Base-by-base conservation (phyloP, 2,797 vertebrate species). In the Amniataba percoides region DNA sequence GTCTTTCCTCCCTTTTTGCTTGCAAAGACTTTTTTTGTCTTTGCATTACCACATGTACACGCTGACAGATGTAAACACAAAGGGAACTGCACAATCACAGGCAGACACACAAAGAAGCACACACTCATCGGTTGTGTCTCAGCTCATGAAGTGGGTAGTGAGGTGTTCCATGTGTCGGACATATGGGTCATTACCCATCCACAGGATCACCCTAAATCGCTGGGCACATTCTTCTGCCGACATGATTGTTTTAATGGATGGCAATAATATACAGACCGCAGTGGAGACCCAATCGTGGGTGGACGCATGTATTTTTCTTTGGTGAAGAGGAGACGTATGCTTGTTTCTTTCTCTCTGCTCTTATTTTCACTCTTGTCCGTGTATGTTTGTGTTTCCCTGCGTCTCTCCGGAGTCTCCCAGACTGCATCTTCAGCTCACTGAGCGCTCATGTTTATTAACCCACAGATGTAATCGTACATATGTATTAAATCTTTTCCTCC, bases 191-290 rank as follows among this genome's bases (percentile, higher is more conserved):
- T 93, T 92, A 92, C 84, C 82, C 78, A 18, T 85, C 79, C 66
- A 2, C 83, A 67, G 82, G 84, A 88, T 85, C 81, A 21, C 62
- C 72, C 77, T 57, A 85, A 88, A 88, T 87, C 53, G 46, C 71
- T 2, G 42, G 53, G 65, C 76, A 78, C 89, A 85, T 88, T 93
- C 75, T 79, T 89, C 81, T 78, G 57, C 74, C 23, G 57, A 77
- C 82, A 27, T 83, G 84, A 92, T 88, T 88, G 90, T 92, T 90
- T 90, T 89, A 91, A 89, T 89, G 86, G 85, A 81, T 15, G 80
- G 40, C 48, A 80, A 84, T 88, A 87, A 92, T 88, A 89, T 83
- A 88, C 88, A 89, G 79, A 84, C 68, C 72, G 72, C 61, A 31
- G 78, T 1, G 68, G 23, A 45, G 63, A 74, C 8, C 59, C 65